Conservation (phyloP, 2,888 invertebrate genomes). For the Chelonus formosanus region DNA sequence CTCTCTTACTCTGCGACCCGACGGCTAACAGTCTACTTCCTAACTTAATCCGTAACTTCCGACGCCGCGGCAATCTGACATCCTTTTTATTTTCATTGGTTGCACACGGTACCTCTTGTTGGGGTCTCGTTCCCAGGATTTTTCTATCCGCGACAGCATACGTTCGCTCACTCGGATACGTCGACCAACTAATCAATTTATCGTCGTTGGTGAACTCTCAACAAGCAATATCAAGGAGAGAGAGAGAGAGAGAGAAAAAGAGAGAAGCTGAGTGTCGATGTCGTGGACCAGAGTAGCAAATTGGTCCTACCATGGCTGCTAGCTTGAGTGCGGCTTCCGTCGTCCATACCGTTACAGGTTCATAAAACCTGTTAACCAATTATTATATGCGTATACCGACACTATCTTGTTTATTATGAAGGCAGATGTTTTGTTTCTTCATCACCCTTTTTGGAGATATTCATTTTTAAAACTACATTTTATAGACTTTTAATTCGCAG, state of each 20-base stretch:
- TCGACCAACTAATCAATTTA: slow-evolving; percentile 63
- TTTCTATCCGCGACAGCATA: slow-evolving; percentile 57
- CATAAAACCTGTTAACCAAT: slow-evolving; percentile 62
- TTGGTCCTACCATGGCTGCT: slow-evolving; percentile 46
- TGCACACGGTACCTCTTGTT: slow-evolving; percentile 46
- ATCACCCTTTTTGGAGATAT: slow-evolving; percentile 3
- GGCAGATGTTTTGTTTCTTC: slow-evolving; percentile 30
- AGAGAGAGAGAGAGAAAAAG: slow-evolving; percentile 47
- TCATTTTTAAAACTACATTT: background rate
- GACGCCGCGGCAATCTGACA: slow-evolving; percentile 65
- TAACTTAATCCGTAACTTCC: slow-evolving; percentile 66
- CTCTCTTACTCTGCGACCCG: slow-evolving; percentile 47
- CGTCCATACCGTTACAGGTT: slow-evolving; percentile 60
- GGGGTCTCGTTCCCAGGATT: slow-evolving; percentile 65
- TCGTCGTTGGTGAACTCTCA: slow-evolving; percentile 51
- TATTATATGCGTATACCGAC: slow-evolving; percentile 53
- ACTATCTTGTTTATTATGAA: slow-evolving; percentile 39
- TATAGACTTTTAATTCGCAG: background rate
- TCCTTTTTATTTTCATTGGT: slow-evolving; percentile 66
- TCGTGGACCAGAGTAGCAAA: slow-evolving; percentile 41
- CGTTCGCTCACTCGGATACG: slow-evolving; percentile 15
- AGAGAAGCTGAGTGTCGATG: slow-evolving; percentile 34
- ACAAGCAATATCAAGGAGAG: slow-evolving; percentile 29
- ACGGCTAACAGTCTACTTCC: slow-evolving; percentile 65
- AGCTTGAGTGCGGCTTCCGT: slow-evolving; percentile 61